phyloP scores from a whole-genome alignment of 1,140 invertebrate genomes.

The Amphibalanus amphitrite region DNA sequence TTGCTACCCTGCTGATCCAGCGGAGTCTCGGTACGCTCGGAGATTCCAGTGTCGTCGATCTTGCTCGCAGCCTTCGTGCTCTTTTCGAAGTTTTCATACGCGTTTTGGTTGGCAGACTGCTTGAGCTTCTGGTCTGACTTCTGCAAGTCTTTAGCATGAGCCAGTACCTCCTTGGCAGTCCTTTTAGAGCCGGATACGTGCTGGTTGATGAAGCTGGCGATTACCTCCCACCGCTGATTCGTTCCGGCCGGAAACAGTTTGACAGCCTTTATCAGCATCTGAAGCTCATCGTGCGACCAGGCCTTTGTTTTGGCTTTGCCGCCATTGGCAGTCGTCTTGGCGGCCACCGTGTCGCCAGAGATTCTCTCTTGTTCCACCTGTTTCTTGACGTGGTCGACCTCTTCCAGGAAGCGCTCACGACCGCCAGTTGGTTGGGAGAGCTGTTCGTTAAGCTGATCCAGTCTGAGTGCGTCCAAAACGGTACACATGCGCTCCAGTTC shows the following conservation, averaged over 20 bases:
- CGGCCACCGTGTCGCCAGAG: slow-evolving; percentile 21
- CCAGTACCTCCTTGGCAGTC: slow-evolving; percentile 74
- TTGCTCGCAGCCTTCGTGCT: slow-evolving; percentile 38
- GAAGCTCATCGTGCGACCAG: slow-evolving; percentile 67
- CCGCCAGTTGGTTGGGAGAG: background rate
- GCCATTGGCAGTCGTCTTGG: slow-evolving; percentile 13
- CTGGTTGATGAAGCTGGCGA: slow-evolving; percentile 89
- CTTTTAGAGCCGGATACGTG: slow-evolving; percentile 38
- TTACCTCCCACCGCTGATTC: slow-evolving; percentile 81
- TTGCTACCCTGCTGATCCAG: slow-evolving; percentile 17
- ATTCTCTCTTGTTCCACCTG: slow-evolving; percentile 48
- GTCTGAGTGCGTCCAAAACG: slow-evolving; percentile 50
- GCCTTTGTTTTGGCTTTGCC: slow-evolving; percentile 20
- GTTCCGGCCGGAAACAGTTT: slow-evolving; percentile 94
- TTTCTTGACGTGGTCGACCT: slow-evolving; percentile 48
- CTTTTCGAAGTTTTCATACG: slow-evolving; percentile 78
- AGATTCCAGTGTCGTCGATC: slow-evolving; percentile 6
- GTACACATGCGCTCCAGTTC: slow-evolving; percentile 80
- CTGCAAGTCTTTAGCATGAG: slow-evolving; percentile 87
- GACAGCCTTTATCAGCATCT: slow-evolving; percentile 83
- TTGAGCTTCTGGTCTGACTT: slow-evolving; percentile 70
- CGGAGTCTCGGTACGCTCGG: slow-evolving; percentile 3
- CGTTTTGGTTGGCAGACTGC: slow-evolving; percentile 67
- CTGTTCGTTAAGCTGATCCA: slow-evolving; percentile 20
- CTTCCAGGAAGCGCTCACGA: slow-evolving; percentile 13